These are phyloP conservation scores for Cacatua alba DNA, from an alignment of 2,113 vertebrate genomes.

Conservation along the genomic window DNA sequence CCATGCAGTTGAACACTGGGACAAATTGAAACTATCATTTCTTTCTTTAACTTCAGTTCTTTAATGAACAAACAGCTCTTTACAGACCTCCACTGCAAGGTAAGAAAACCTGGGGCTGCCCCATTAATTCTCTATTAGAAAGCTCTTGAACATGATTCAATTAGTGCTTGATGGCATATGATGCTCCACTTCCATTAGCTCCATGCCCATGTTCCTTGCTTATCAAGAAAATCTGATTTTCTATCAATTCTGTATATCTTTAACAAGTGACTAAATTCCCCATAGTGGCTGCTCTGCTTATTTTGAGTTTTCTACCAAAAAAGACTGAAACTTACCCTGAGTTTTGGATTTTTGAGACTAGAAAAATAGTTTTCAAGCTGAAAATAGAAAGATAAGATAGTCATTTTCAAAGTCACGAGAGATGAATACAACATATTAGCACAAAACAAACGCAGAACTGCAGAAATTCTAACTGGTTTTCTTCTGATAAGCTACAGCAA, in stretches of 20 bases:
- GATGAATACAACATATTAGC: neutral
- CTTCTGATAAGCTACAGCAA: neutral
- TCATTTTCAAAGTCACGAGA: neutral
- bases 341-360: slow-evolving; percentile 99
- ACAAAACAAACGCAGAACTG: neutral
- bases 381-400: slow-evolving; percentile 45
- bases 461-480: neutral
- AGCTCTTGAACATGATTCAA: neutral
- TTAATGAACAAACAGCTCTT: neutral
- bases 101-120: neutral
- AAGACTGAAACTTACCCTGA: slow-evolving; percentile 90
- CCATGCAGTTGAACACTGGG: neutral
- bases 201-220: neutral
- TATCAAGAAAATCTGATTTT: neutral
- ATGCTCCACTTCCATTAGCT: neutral
- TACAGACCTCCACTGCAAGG: neutral
- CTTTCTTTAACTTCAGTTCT: neutral
- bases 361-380: slow-evolving; percentile 99
- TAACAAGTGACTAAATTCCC: neutral
- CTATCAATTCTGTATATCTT: neutral
- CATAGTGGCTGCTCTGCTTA: neutral
- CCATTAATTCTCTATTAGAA: neutral
- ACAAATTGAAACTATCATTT: neutral
- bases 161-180: neutral
- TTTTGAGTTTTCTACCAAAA: neutral